Percentiles rank a stretch among this genome's conserved stretches.
These are phyloP conservation scores for Ambastaia sidthimunki DNA, from an alignment of 2,797 vertebrate genomes.

Conservation along the genomic window DNA sequence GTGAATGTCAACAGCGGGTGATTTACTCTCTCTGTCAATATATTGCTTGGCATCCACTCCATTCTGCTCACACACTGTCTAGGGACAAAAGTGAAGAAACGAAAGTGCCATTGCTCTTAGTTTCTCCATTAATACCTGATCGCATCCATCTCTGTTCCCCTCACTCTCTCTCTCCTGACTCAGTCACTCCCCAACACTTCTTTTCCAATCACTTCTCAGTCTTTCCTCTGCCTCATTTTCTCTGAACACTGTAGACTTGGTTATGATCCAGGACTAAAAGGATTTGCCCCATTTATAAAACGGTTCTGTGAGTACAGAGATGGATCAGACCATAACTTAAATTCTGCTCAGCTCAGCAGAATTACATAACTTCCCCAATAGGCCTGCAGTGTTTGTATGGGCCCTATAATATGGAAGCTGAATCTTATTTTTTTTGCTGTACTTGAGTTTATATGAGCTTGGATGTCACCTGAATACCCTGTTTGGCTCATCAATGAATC, in stretches of 20 bases:
- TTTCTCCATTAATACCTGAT: constrained; percentile 2
- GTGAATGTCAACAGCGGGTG: constrained; percentile 49
- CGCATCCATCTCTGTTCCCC: constrained; percentile 26
- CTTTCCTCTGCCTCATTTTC: constrained; percentile 61
- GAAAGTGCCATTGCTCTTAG: neutral
- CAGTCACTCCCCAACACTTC: constrained; percentile 53
- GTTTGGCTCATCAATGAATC: neutral
- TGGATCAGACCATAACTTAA: constrained; percentile 29
- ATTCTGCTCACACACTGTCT: constrained; percentile 4
- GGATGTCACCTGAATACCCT: neutral
- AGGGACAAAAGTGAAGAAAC: constrained; percentile 14
- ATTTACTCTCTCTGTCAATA: constrained; percentile 61
- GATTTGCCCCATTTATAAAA: constrained; percentile 57
- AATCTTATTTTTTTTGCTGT: neutral
- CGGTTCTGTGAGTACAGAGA: constrained; percentile 48
- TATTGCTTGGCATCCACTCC: constrained; percentile 52
- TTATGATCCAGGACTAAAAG: constrained; percentile 67
- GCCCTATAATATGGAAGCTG: neutral
- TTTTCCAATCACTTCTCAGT: constrained; percentile 42
- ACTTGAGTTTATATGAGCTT: constrained; percentile 13
- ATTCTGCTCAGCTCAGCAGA: constrained; percentile 34
- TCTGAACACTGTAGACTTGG: constrained; percentile 50
- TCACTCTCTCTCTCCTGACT: constrained; percentile 31
- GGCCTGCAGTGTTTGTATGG: constrained; percentile 15
- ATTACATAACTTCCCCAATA: constrained; percentile 34